Conservation (phyloP, 2,113 vertebrate genomes). For the Urocitellus parryii region DNA sequence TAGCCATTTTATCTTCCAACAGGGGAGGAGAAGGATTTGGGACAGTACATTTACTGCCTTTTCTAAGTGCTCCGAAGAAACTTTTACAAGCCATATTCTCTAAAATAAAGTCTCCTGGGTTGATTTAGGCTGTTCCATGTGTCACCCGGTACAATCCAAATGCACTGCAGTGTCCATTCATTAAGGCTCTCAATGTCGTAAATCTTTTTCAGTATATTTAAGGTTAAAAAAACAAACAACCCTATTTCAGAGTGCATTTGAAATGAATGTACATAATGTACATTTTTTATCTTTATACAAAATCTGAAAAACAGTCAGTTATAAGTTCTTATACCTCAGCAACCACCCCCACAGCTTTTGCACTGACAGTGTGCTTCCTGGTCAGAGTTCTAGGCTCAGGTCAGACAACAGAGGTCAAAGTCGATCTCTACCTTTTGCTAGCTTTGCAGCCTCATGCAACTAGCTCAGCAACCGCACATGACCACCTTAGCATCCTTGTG, state of each 20-base stretch:
- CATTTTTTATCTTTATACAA: background rate
- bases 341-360: background rate
- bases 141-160: background rate
- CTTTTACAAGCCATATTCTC: slow-evolving; percentile 54
- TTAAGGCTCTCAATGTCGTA: background rate
- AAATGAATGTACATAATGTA: background rate
- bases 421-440: background rate
- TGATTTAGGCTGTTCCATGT: background rate
- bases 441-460: background rate
- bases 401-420: background rate
- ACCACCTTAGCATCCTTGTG: background rate
- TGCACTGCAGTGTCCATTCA: background rate
- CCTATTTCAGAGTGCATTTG: background rate
- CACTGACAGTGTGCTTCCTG: accelerated
- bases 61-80: slow-evolving; percentile 18
- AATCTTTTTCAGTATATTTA: background rate
- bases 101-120: background rate
- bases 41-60: slow-evolving; percentile 40
- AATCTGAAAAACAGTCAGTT: background rate
- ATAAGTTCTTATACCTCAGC: background rate
- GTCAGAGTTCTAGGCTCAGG: background rate
- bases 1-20: slow-evolving; percentile 72
- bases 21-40: slow-evolving; percentile 50
- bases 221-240: background rate
- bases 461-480: too few relatives aligned